A percentile compares a stretch with the other conserved stretches of the same genome.
phyloP scores from a whole-genome alignment of 2,797 vertebrate species.

The Sebastes hubbsi region DNA sequence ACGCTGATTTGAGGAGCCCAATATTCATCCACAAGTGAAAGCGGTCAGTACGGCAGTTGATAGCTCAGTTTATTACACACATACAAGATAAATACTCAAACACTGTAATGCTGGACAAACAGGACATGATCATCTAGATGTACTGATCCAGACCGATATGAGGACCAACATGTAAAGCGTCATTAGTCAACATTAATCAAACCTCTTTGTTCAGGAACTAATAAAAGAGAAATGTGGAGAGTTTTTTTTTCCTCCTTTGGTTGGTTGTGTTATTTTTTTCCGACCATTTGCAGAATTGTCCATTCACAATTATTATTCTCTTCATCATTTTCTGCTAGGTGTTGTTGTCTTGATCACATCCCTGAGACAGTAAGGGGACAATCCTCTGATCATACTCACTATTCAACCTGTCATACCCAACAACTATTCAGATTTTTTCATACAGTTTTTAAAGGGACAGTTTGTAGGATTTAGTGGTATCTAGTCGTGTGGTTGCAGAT shows the following conservation, averaged over 20 bases:
- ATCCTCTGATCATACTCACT: conserved; percentile 12
- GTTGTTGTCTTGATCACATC: conserved; percentile 58
- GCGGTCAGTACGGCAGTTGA: conserved; percentile 47
- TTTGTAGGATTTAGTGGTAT: too few species aligned
- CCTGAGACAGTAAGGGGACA: conserved; percentile 65
- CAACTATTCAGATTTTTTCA: neutral
- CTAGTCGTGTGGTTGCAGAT: too few species aligned
- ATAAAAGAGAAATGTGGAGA: neutral
- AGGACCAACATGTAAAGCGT: conserved; percentile 29
- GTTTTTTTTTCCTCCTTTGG: neutral
- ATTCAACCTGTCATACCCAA: neutral
- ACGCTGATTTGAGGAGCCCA: neutral
- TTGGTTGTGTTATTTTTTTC: neutral
- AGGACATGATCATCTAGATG: conserved; percentile 39
- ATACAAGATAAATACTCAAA: conserved; percentile 65
- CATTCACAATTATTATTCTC: neutral
- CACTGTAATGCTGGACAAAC: conserved; percentile 40
- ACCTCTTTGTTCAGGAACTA: conserved; percentile 8
- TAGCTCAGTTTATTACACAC: conserved; percentile 73
- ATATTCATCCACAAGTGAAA: neutral
- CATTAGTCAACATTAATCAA: conserved; percentile 7
- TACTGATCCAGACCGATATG: conserved; percentile 26
- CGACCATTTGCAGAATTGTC: neutral
- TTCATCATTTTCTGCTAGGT: neutral
- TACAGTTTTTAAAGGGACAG: neutral